Percentiles rank a stretch among this genome's conserved stretches.
Conservation (phyloP, 1,140 invertebrate species). For the Drosophila carrolli region DNA sequence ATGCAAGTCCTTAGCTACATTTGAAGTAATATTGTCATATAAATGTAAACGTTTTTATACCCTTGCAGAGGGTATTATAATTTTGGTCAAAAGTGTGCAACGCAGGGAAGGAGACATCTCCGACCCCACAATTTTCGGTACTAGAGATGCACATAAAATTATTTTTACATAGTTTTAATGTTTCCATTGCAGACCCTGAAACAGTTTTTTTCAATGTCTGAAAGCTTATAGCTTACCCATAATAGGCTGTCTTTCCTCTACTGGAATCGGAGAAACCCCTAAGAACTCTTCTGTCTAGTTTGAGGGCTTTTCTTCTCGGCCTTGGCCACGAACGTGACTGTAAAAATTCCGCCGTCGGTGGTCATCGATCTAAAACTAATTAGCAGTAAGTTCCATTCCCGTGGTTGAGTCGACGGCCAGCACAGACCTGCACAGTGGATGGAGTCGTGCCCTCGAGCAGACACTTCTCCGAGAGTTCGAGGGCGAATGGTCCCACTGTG, state of each 20-base stretch:
- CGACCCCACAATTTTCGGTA: too few relatives aligned
- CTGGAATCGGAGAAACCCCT: neutral
- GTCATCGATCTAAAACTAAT: conserved; percentile 81
- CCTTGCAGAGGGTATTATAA: too few relatives aligned
- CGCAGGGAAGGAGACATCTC: too few relatives aligned
- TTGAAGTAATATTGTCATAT: too few relatives aligned
- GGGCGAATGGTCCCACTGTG: conserved; percentile 64
- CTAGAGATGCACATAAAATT: too few relatives aligned
- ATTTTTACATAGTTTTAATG: neutral
- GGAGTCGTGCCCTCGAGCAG: neutral
- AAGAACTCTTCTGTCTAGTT: neutral
- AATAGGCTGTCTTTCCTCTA: neutral
- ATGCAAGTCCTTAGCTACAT: too few relatives aligned
- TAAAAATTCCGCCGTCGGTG: conserved; percentile 35
- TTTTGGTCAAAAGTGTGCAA: too few relatives aligned
- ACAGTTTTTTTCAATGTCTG: neutral
- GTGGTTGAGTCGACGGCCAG: conserved; percentile 5
- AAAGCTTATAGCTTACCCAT: neutral
- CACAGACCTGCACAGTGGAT: conserved; percentile 15
- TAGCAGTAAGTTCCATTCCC: conserved; percentile 66
- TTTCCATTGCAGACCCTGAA: neutral
- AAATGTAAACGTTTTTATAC: too few relatives aligned
- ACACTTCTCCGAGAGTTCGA: neutral
- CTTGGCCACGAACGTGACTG: conserved; percentile 8
- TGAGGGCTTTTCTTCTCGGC: neutral